phyloP scores from a whole-genome alignment of 2,797 vertebrate genomes.

The Molossus molossus region DNA sequence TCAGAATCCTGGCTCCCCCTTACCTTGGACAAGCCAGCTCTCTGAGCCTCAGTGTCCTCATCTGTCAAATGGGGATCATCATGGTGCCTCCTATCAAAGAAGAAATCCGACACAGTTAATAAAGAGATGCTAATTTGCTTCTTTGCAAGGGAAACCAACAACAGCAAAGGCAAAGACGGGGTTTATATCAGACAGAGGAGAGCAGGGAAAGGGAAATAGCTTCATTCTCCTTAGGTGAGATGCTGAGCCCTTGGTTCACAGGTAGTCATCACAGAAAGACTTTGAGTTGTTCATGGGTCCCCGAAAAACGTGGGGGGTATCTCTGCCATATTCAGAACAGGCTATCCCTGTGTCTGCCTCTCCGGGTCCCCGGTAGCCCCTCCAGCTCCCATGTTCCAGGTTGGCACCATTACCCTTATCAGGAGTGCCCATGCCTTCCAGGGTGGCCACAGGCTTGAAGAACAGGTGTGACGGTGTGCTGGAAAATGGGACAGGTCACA shows the following conservation, averaged over 20 bases:
- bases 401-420: neutral
- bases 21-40: neutral
- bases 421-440: neutral
- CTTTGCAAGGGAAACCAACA: neutral
- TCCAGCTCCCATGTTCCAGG: fast-evolving
- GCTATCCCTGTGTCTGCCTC: no score
- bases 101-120: neutral
- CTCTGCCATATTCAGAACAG: neutral
- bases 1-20: neutral
- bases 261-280: neutral
- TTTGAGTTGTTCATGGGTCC: neutral
- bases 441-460: neutral
- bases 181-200: neutral
- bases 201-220: fast-evolving
- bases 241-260: neutral
- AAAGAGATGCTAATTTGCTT: neutral
- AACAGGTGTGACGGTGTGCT: fast-evolving
- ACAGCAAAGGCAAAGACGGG: neutral
- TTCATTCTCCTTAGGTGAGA: neutral
- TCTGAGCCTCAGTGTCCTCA: neutral
- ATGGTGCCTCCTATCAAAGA: neutral
- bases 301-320: neutral
- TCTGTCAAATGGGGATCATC: neutral
- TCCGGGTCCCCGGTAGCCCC: no score
- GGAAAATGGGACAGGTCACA: neutral